These are phyloP conservation scores for Lordiphosa fenestrarum DNA, from an alignment of 2,888 invertebrate species.

Conservation along the genomic window DNA sequence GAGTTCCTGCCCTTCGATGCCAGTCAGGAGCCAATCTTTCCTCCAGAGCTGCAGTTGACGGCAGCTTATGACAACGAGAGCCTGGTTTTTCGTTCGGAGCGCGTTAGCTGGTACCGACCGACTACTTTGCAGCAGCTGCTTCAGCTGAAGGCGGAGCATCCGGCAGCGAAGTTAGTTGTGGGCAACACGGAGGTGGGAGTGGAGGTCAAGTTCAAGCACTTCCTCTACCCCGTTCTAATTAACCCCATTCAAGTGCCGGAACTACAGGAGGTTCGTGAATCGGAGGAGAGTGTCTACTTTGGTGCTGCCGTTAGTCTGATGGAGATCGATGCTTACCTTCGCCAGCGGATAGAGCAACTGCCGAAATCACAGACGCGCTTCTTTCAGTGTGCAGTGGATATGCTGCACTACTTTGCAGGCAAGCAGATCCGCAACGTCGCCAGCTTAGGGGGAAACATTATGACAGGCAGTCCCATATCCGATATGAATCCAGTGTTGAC, in stretches of 20 bases:
- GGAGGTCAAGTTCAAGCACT: slow-evolving; percentile 93
- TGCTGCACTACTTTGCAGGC: slow-evolving; percentile 97
- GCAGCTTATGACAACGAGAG: slow-evolving; percentile 83
- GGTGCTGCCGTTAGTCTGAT: slow-evolving; percentile 91
- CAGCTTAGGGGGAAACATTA: slow-evolving; percentile 94
- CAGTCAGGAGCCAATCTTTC: slow-evolving; percentile 94
- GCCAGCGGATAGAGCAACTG: slow-evolving; percentile 81
- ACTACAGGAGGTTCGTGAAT: slow-evolving; percentile 83
- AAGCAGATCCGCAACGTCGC: slow-evolving; percentile 97
- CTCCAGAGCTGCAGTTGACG: slow-evolving; percentile 89
- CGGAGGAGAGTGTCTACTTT: slow-evolving; percentile 84
- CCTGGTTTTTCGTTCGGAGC: slow-evolving; percentile 84
- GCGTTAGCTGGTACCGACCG: slow-evolving; percentile 89
- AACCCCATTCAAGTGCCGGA: slow-evolving; percentile 87
- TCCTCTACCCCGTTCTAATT: slow-evolving; percentile 89
- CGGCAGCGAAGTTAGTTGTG: slow-evolving; percentile 89
- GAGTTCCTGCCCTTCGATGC: slow-evolving; percentile 88
- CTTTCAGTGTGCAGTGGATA: slow-evolving; percentile 87
- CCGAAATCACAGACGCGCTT: slow-evolving; percentile 83
- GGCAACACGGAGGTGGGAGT: slow-evolving; percentile 96
- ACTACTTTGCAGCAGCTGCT: slow-evolving; percentile 85
- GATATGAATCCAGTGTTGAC: slow-evolving; percentile 96
- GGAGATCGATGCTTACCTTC: slow-evolving; percentile 86
- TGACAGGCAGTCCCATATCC: slow-evolving; percentile 97
- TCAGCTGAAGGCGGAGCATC: slow-evolving; percentile 84